These are phyloP conservation scores for Rhagonycha fulva DNA, from an alignment of 2,888 invertebrate genomes.

Conservation along the genomic window DNA sequence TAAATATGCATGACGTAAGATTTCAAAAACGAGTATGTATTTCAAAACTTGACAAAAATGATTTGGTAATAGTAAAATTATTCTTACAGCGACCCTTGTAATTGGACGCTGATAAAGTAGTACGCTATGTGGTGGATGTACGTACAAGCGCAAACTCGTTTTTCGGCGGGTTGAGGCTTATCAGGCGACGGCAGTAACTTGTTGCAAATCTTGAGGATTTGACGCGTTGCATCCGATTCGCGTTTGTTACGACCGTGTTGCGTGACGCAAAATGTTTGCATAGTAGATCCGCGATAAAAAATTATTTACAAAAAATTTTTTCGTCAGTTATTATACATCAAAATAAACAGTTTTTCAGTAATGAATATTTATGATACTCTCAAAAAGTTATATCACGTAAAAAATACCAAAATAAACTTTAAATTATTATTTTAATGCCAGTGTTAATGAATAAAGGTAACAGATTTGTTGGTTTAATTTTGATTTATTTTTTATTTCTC, in stretches of 20 bases:
- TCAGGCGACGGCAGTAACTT: slow-evolving; percentile 25
- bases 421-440: slow-evolving; percentile 15
- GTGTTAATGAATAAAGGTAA: slow-evolving; percentile 27
- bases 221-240: slow-evolving; percentile 17
- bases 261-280: background rate
- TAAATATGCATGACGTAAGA: background rate
- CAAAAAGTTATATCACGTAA: background rate
- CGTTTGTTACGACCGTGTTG: background rate
- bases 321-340: background rate
- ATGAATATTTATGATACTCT: background rate
- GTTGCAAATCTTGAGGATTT: slow-evolving; percentile 17
- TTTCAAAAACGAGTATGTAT: background rate
- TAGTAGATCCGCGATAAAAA: background rate
- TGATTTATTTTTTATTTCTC: background rate
- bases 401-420: background rate
- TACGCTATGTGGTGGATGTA: background rate
- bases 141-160: slow-evolving; percentile 13
- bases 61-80: background rate
- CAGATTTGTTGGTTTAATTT: slow-evolving; percentile 15
- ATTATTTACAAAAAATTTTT: background rate
- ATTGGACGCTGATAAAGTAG: background rate
- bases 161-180: slow-evolving; percentile 33
- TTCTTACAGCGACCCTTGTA: background rate
- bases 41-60: background rate
- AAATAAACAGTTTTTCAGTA: background rate